These are phyloP conservation scores for Ptychoptera contaminata DNA, from an alignment of 2,888 invertebrate species.

Conservation along the genomic window DNA sequence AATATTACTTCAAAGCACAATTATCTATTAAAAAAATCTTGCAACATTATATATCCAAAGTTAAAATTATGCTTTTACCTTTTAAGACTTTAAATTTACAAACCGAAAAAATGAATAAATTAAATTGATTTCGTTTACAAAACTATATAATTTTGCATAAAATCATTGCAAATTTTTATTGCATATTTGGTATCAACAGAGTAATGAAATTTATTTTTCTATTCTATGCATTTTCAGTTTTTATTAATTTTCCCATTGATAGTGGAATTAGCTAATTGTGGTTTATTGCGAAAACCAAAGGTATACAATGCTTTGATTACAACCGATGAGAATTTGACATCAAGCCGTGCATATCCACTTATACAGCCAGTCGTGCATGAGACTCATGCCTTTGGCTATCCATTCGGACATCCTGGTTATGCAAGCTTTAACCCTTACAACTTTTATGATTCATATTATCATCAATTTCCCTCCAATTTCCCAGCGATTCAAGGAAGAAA, in stretches of 20 bases:
- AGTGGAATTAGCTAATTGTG: conserved; percentile 16
- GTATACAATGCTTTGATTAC: conserved; percentile 69
- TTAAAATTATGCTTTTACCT: too few species aligned
- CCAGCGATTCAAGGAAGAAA: too few species aligned
- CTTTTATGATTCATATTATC: too few species aligned
- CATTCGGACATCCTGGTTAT: conserved; percentile 1
- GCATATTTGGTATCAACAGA: background rate
- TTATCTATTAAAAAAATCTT: too few species aligned
- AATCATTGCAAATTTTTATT: background rate
- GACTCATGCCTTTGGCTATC: conserved; percentile 19
- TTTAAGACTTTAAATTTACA: too few species aligned
- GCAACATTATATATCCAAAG: too few species aligned
- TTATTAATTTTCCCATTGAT: background rate
- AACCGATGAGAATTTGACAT: conserved; percentile 57
- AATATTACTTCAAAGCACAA: too few species aligned
- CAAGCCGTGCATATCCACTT: conserved; percentile 58
- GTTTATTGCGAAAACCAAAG: conserved; percentile 48
- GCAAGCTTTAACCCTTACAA: background rate
- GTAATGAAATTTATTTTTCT: background rate
- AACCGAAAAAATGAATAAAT: too few species aligned
- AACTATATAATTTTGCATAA: too few species aligned
- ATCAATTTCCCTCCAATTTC: too few species aligned
- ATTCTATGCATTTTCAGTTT: background rate
- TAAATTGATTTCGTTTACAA: too few species aligned
- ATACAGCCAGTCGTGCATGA: conserved; percentile 56